phyloP scores from a whole-genome alignment of 2,888 invertebrate species.

The Crepidodera aurea region DNA sequence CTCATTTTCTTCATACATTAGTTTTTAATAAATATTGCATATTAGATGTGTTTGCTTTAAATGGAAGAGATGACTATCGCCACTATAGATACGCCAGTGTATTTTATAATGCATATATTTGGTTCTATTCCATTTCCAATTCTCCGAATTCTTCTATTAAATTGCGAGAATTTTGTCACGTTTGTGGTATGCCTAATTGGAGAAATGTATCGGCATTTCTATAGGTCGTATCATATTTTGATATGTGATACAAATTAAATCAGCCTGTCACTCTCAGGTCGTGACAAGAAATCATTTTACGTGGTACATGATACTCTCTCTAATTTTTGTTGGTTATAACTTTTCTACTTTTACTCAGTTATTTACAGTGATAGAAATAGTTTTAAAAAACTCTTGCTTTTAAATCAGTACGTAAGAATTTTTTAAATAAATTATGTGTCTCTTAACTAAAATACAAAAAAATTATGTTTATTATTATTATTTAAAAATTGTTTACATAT shows the following conservation, averaged over 20 bases:
- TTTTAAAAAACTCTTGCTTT: no score
- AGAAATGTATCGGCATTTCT: neutral
- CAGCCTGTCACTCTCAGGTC: neutral
- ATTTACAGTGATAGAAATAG: no score
- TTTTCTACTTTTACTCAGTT: no score
- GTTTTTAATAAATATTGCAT: no score
- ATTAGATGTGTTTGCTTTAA: no score
- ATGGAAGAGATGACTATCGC: no score
- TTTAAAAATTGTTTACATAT: no score
- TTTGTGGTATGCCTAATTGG: conserved; percentile 3
- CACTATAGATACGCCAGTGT: neutral
- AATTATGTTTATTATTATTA: no score
- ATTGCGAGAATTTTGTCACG: conserved; percentile 11
- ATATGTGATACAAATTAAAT: neutral
- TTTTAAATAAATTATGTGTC: no score
- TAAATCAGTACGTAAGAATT: no score
- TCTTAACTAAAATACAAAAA: no score
- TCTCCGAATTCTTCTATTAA: neutral
- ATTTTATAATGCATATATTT: neutral
- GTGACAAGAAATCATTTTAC: neutral
- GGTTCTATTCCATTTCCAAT: conserved; percentile 1
- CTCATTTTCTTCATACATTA: no score
- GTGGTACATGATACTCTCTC: neutral
- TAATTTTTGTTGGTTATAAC: neutral
- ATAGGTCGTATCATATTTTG: neutral